Base-by-base conservation (phyloP, 2,888 invertebrate species). In the Toxonevra muliebris region DNA sequence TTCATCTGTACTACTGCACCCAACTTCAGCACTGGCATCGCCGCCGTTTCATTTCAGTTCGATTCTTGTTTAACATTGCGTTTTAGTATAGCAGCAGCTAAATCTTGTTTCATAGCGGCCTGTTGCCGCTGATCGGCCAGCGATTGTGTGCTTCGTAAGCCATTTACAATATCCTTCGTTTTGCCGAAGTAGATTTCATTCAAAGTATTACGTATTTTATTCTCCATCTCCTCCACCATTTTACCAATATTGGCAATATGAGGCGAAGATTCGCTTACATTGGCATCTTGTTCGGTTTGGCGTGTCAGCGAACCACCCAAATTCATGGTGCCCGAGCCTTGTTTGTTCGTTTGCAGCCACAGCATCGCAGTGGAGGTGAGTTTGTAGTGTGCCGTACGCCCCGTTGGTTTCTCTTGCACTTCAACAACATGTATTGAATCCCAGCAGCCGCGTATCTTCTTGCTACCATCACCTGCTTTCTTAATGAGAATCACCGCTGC, bases 151-250 rank as follows among this genome's bases (percentile, higher is more conserved):
- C 89, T 88, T 63, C 96, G 89, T 76, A 98, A 88, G 12, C 97
- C 96, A 84, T 97, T 97, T 69, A 98, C 97, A 81, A 98, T 98
- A 86, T 98, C 97, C 86, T 95, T 96, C 63, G 98, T 99, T 87
- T 99, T 99, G 83, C 98, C 97, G 87, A 99, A 99, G 87, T 99
- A 99, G 78, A 99, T 98, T 86, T 98, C 97, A 84, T 98, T 98
- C 77, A 99, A 89, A 7, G 97, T 98, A 85, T 95, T 96, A 76
- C 99, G 91, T 82, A 99, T 99, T 88, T 98, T 99, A 85, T 98
- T 99, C 85, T 99, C 99, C 96, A 98, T 98, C 79, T 99, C 98
- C 87, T 99, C 99, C 0, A 99, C 97, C 95, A 99, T 94, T 79
- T 93, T 91, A 20, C 99, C 99, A 80, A 99, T 99, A 86, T 99